Conservation (phyloP, 1,140 invertebrate genomes). For the Pomacea maculata region DNA sequence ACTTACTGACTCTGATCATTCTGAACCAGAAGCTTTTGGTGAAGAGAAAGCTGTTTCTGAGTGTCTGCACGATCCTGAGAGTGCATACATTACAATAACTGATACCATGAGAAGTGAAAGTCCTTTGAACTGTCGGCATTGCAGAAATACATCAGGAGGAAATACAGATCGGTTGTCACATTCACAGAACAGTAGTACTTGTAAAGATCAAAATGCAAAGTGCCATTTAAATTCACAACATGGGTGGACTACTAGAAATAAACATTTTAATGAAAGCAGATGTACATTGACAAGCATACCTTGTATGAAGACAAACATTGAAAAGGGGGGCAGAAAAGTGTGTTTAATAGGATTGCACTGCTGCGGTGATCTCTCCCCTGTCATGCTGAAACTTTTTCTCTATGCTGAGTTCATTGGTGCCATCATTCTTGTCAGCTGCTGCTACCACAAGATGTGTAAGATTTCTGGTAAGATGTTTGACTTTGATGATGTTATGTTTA, state of each 20-base stretch:
- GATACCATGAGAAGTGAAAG: no score
- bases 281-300: not conserved
- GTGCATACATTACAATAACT: no score
- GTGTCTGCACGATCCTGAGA: no score
- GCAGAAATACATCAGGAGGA: not conserved
- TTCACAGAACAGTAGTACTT: not conserved
- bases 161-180: not conserved
- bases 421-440: conserved; percentile 59
- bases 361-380: conserved; percentile 62
- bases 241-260: no score
- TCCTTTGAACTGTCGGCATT: no score
- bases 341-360: conserved; percentile 63
- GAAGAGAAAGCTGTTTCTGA: no score
- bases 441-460: conserved; percentile 60
- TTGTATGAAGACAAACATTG: not conserved
- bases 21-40: no score
- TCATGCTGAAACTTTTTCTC: conserved; percentile 51
- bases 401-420: conserved; percentile 35
- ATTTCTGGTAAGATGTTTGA: conserved; percentile 32
- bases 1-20: no score
- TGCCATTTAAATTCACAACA: no score
- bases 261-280: not conserved
- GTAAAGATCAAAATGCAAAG: not conserved
- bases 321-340: conserved; percentile 14
- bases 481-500: conserved; percentile 1